A percentile compares a stretch with the other conserved stretches of the same genome.
Conservation (phyloP, 2,888 invertebrate species). For the Crepidodera aurea region DNA sequence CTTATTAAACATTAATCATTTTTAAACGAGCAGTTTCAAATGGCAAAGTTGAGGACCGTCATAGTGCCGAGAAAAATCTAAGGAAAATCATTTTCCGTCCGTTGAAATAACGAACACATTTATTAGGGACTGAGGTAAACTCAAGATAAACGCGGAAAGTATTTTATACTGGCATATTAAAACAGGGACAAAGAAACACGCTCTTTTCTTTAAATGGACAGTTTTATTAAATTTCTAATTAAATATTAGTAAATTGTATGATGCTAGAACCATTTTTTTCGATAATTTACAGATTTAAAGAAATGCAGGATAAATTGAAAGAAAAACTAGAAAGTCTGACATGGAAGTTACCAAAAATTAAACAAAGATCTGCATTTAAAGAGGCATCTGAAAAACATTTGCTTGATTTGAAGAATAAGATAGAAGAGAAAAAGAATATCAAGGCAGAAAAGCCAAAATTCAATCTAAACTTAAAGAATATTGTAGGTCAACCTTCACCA, state of each 20-base stretch:
- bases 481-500: slow-evolving; percentile 1
- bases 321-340: slow-evolving; percentile 9
- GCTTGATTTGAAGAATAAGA: background rate
- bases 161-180: no score
- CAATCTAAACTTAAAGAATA: background rate
- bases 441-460: background rate
- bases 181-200: no score
- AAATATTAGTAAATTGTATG: no score
- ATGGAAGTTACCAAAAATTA: slow-evolving; percentile 7
- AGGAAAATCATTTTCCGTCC: slow-evolving; percentile 8
- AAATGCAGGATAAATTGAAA: slow-evolving; percentile 2
- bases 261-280: no score
- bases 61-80: background rate
- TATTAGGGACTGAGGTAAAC: background rate
- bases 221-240: no score
- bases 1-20: slow-evolving; percentile 18
- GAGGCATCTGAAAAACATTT: background rate
- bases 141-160: background rate
- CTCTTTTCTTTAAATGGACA: no score
- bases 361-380: slow-evolving; percentile 13
- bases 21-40: slow-evolving; percentile 12
- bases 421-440: background rate
- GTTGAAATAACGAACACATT: slow-evolving; percentile 1
- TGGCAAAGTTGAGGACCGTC: background rate
- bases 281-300: slow-evolving; percentile 18